Evolutionary conservation across 1,140 invertebrate species (phyloP).

Genomic region (Kradibia gibbosae): DNA sequence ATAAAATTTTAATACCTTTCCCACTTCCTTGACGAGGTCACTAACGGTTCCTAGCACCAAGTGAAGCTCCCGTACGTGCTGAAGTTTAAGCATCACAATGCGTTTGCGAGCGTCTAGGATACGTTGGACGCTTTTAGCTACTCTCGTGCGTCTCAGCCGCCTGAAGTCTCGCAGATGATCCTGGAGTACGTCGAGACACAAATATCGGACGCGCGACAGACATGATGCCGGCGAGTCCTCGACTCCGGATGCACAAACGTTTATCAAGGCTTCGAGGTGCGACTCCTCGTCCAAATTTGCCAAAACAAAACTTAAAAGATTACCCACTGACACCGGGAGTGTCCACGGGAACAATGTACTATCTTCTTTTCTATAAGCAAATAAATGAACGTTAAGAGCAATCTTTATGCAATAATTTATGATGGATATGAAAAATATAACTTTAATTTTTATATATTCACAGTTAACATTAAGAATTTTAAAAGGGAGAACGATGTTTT

Average conservation of each 20-base stretch:
- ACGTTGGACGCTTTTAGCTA: slow-evolving; percentile 34
- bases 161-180: slow-evolving; percentile 61
- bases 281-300: slow-evolving; percentile 75
- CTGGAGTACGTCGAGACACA: slow-evolving; percentile 67
- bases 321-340: slow-evolving; percentile 77
- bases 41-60: slow-evolving; percentile 62
- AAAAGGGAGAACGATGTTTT: no score
- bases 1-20: slow-evolving; percentile 49
- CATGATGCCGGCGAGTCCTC: slow-evolving; percentile 63
- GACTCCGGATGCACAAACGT: slow-evolving; percentile 65
- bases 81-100: slow-evolving; percentile 61
- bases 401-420: no score
- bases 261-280: slow-evolving; percentile 67
- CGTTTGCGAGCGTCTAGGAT: slow-evolving; percentile 44
- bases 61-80: slow-evolving; percentile 66
- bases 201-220: slow-evolving; percentile 61
- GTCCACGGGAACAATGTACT: slow-evolving; percentile 80
- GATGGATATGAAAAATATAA: no score
- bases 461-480: no score
- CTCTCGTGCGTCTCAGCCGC: slow-evolving; percentile 49
- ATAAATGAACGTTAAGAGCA: neutral
- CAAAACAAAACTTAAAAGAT: slow-evolving; percentile 82
- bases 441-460: no score
- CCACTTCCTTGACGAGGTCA: slow-evolving; percentile 57
- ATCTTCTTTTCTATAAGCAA: slow-evolving; percentile 79